Evolutionary conservation across 2,888 invertebrate species (phyloP).

Genomic region (Philereme transversata): DNA sequence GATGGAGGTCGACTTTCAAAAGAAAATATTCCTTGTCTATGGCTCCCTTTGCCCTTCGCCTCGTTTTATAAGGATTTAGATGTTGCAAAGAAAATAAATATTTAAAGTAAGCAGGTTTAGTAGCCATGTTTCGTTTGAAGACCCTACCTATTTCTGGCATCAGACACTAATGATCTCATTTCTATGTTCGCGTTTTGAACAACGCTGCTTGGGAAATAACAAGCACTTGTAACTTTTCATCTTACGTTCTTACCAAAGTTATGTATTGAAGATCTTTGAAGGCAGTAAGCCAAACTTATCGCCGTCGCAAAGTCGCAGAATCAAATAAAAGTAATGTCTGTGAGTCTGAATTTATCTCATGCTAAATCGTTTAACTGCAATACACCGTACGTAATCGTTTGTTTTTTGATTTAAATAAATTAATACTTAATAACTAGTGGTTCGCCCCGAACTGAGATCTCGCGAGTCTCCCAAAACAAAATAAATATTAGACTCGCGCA

Average conservation of each 20-base stretch:
- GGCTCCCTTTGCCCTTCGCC: conserved; percentile 16
- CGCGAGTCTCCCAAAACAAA: too few relatives aligned
- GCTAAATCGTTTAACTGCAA: too few relatives aligned
- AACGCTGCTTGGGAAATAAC: conserved; percentile 21
- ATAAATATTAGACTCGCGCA: too few relatives aligned
- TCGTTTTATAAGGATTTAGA: conserved; percentile 13
- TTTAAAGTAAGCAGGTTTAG: conserved; percentile 13
- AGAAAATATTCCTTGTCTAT: conserved; percentile 25
- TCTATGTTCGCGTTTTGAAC: conserved; percentile 10
- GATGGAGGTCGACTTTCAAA: conserved; percentile 26
- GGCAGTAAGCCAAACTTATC: background rate
- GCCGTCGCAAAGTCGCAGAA: background rate
- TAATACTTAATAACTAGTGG: too few relatives aligned
- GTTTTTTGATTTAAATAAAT: too few relatives aligned
- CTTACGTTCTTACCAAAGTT: conserved; percentile 8
- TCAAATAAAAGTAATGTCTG: conserved; percentile 1
- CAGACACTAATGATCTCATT: conserved; percentile 25
- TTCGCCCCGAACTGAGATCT: too few relatives aligned
- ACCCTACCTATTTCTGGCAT: conserved; percentile 11
- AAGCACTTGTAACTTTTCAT: conserved; percentile 24
- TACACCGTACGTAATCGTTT: too few relatives aligned
- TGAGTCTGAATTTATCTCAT: background rate
- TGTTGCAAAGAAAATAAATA: conserved; percentile 12
- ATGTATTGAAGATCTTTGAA: background rate
- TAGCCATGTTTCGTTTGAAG: conserved; percentile 7